Evolutionary conservation across 2,888 invertebrate species (phyloP), one percentile per base, ranked within the genome.

Genomic region (Leptopilina drosophilae): DNA sequence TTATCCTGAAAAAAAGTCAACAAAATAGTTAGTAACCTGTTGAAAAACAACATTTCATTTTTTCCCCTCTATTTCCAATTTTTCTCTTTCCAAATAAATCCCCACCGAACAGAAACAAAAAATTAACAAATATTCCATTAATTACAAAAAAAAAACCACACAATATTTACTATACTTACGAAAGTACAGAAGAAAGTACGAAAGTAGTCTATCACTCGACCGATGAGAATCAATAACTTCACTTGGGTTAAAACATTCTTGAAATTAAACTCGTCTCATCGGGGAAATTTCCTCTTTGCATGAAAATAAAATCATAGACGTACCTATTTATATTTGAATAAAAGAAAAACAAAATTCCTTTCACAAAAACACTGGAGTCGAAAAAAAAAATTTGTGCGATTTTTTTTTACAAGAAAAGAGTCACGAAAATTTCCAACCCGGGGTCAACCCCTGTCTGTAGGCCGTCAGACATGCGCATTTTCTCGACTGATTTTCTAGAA

Each of bases 161-260:
- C 20, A 40, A 33, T 73, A 33, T n/a, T 33, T 56, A 73, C 5
- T 8, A 42, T 42, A 42, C 73, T 73, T 73, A 56, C 56, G 33
- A 73, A 73, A 56, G 53, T 53, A 42, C 7, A 42, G 42, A 42
- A 42, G 42, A 42, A 69, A 20, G 12, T 69, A 53, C 33, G 1
- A 69, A 26, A 49, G 49, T 53, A 26, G 53, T 14, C 11, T 49
- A 69, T 53, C 49, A 62, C 62, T 62, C 67, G 11, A 5, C 26
- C 82, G 66, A 78, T 20, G 40, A n/a, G 69, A 82, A 82, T 82
- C 82, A 82, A 82, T 82, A 82, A 78, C 65, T 64, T 66, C 46
- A 5, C 73, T 73, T 33, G 14, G 33, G 73, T 56, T 73, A 56
- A 73, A 14, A 53, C 73, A 56, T 73, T 53, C 53, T 56, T 53